These are phyloP conservation scores for Oxyruncus cristatus DNA, from an alignment of 2,113 vertebrate genomes.

Conservation along the genomic window DNA sequence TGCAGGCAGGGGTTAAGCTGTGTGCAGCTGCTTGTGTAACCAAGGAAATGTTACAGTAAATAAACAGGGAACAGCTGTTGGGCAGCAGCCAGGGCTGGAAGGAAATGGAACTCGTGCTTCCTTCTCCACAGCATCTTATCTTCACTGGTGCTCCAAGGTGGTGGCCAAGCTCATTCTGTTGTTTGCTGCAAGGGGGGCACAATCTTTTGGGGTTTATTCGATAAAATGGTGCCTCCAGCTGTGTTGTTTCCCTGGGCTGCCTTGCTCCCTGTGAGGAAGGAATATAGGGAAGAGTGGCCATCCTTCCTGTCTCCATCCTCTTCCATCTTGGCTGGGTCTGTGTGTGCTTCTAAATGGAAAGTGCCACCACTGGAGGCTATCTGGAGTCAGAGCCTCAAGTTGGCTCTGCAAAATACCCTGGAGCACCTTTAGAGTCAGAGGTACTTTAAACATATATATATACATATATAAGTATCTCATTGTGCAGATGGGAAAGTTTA, in stretches of 20 bases:
- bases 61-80: conserved; percentile 55
- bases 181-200: background rate
- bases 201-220: background rate
- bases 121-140: background rate
- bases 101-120: conserved; percentile 44
- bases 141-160: background rate
- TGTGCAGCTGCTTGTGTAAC: conserved; percentile 21
- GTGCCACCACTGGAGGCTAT: rapidly evolving
- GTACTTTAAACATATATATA: background rate
- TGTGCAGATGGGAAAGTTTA: background rate
- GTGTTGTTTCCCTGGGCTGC: background rate
- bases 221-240: background rate
- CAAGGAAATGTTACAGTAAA: conserved; percentile 57
- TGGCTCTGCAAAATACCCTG: background rate
- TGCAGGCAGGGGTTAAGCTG: conserved; percentile 39
- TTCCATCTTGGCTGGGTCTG: background rate
- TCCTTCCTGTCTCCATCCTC: background rate
- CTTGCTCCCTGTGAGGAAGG: rapidly evolving
- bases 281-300: background rate
- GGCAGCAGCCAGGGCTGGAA: conserved; percentile 32
- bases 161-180: background rate
- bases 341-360: background rate
- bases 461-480: rapidly evolving
- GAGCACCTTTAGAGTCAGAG: background rate
- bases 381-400: background rate